Evolutionary conservation across 2,797 vertebrate genomes (phyloP).

Genomic region (Melanotaenia boesemani): DNA sequence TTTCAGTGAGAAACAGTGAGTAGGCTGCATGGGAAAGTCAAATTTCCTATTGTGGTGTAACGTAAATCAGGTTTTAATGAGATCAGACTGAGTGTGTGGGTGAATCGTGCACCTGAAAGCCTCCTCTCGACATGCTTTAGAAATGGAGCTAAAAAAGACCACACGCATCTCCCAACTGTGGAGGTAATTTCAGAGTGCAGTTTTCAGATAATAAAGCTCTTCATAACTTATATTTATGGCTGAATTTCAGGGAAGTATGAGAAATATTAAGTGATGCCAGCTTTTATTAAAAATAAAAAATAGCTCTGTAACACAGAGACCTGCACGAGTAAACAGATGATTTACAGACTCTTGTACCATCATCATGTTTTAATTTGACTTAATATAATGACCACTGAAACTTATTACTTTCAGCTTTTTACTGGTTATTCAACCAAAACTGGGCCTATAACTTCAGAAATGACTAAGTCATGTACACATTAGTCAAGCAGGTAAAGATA

Average conservation of each 20-base stretch:
- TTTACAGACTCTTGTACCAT: not conserved
- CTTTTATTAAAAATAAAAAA: not conserved
- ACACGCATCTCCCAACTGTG: conserved; percentile 16
- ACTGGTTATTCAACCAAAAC: conserved; percentile 11
- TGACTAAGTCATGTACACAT: not conserved
- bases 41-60: conserved; percentile 30
- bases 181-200: not conserved
- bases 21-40: conserved; percentile 29
- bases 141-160: conserved; percentile 9
- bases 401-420: not conserved
- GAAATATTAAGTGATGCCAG: not conserved
- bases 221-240: not conserved
- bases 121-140: conserved; percentile 14
- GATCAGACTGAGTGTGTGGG: conserved; percentile 41
- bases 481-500: conserved; percentile 8
- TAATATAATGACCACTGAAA: not conserved
- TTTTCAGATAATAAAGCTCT: not conserved
- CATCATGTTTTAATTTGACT: not conserved
- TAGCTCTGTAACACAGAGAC: not conserved
- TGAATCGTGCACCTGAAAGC: conserved; percentile 42
- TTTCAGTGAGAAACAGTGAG: conserved; percentile 26
- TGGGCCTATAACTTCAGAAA: not conserved
- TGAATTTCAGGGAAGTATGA: not conserved
- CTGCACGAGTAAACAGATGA: not conserved
- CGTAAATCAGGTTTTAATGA: conserved; percentile 43